Conservation (phyloP, 2,113 vertebrate species). For the Pelodiscus sinensis region DNA sequence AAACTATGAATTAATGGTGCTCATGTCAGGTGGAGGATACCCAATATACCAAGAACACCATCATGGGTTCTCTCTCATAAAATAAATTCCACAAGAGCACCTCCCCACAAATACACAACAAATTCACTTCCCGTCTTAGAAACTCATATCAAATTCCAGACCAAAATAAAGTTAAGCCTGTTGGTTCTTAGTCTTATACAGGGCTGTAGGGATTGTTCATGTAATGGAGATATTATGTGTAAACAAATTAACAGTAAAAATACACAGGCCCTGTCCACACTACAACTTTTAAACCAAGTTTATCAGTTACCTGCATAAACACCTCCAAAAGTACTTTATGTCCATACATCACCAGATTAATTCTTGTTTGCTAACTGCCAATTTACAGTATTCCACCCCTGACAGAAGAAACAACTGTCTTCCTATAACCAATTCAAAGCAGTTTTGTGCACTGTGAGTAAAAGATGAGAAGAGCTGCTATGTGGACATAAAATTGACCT, state of each 20-base stretch:
- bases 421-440: neutral
- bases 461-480: neutral
- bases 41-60: neutral
- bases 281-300: constrained; percentile 14
- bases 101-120: neutral
- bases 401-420: neutral
- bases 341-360: neutral
- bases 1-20: constrained; percentile 20
- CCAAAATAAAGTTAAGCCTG: neutral
- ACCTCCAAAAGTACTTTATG: neutral
- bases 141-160: neutral
- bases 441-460: neutral
- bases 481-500: neutral
- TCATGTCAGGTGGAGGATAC: neutral
- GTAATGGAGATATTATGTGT: neutral
- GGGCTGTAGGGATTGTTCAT: neutral
- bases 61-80: neutral
- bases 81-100: neutral
- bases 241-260: constrained; percentile 12
- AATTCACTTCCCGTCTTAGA: neutral
- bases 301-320: neutral
- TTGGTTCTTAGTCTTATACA: neutral
- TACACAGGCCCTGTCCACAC: constrained; percentile 29
- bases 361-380: constrained; percentile 6
- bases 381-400: constrained; percentile 20